A percentile compares a stretch with the other conserved stretches of the same genome.
phyloP scores from a whole-genome alignment of 2,888 invertebrate species.

The Caenorhabditis sp. region DNA sequence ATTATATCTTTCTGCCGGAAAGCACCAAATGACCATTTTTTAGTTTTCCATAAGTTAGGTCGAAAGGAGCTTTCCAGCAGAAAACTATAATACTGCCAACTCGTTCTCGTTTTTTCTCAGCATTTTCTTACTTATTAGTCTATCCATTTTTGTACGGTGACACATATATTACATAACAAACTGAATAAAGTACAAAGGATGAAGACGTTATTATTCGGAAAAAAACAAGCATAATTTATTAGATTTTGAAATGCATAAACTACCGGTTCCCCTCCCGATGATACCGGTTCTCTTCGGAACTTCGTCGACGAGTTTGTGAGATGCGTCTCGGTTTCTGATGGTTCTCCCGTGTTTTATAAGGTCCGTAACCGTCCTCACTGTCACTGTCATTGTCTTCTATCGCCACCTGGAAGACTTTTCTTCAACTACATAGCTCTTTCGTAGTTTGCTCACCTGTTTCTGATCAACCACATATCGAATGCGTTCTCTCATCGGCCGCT shows the following conservation, averaged over 20 bases:
- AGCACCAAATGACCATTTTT: no score
- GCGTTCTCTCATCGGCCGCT: constrained; percentile 16
- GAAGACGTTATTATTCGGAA: not conserved
- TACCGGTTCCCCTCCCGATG: not conserved
- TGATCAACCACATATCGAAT: not conserved
- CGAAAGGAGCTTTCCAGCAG: no score
- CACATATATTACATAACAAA: constrained; percentile 27
- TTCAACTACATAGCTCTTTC: not conserved
- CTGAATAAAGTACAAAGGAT: constrained; percentile 6
- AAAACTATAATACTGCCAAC: no score
- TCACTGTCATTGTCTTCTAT: not conserved
- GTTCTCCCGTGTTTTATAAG: no score
- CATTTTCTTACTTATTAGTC: not conserved
- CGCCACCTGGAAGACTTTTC: not conserved
- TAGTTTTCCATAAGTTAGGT: no score
- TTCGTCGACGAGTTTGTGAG: constrained; percentile 3
- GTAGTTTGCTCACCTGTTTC: constrained; percentile 5
- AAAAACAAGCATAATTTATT: not conserved
- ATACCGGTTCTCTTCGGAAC: constrained; percentile 31
- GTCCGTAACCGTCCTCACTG: no score
- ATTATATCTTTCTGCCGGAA: no score
- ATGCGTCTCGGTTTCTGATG: not conserved
- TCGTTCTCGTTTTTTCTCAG: constrained; percentile 6
- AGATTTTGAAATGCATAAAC: constrained; percentile 18
- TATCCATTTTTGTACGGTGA: constrained; percentile 47